Base-by-base conservation (phyloP, 2,113 vertebrate species). In the Leptobrachium leishanense region DNA sequence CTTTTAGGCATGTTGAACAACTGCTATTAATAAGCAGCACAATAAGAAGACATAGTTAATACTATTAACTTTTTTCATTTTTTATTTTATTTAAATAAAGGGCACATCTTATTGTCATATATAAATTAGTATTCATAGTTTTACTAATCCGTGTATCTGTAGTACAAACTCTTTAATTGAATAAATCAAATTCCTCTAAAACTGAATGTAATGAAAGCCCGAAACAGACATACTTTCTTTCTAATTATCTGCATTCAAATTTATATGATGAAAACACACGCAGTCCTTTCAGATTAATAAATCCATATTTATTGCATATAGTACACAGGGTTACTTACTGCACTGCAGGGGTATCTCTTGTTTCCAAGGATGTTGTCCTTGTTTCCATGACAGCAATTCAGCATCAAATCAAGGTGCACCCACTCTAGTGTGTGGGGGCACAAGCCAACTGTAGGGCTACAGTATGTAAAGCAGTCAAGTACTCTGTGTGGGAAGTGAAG, bases 401-500 rank as follows among this genome's bases (percentile, higher is more conserved):
- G 55, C 71, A 81, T 74, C 72, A 81, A 81, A 42, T 66, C 67
- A 77, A 77, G 72, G 65, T 74, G 71, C 78, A 81, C 78, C 78
- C 78, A 81, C 78, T 44, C 78, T 44, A 63, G 41, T 59, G 64
- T 81, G 78, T 74, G 78, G 78, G 78, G 72, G 78, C 78, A 81
- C 71, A 74, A 81, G 53, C 78, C 72, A 68, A 81, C 78, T 68
- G 71, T 74, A 81, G 54, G 68, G 71, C 72, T 43, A 66, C 31
- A 42, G 67, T 68, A 81, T 74, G 7, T 68, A 74, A 72, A 74
- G 64, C 64, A 74, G 64, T 68, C n/a, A 50, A 62, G 53, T 55
- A 74, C 46, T 68, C 57, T 81, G 78, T 74, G 78, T 81, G 72
- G 78, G 78, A 74, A 81, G 77, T 62, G 41, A 74, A 80, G 78